Conservation (phyloP, 2,113 vertebrate genomes). For the Eonycteris spelaea region DNA sequence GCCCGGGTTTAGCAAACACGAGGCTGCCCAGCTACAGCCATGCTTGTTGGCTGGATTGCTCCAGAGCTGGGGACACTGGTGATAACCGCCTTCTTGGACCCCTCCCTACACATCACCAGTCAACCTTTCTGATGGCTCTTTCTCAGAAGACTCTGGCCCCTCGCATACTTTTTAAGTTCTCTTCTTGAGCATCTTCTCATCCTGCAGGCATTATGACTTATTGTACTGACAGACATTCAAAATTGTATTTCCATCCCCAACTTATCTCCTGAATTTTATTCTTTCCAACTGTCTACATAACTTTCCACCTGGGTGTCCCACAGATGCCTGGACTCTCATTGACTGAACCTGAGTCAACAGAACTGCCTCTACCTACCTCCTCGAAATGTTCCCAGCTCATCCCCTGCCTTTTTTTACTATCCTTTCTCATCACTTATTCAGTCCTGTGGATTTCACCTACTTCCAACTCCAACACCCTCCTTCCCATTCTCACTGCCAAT, state of each 20-base stretch:
- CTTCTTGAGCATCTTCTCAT: neutral
- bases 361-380: too few species aligned
- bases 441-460: neutral
- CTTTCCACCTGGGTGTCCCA: neutral
- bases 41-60: neutral
- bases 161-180: neutral
- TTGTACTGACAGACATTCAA: neutral
- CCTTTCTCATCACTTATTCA: neutral
- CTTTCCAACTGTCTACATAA: neutral
- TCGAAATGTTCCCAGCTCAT: neutral
- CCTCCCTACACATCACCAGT: neutral
- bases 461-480: accelerated
- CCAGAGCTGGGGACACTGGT: neutral
- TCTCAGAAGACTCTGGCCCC: neutral
- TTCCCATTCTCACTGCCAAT: accelerated
- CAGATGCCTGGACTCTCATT: too few species aligned
- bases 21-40: neutral
- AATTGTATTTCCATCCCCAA: neutral
- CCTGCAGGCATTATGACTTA: neutral
- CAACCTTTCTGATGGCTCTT: neutral
- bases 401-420: neutral
- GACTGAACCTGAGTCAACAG: neutral
- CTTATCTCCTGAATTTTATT: neutral
- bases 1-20: neutral
- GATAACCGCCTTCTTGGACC: neutral